Base-by-base conservation (phyloP, 2,797 vertebrate species). In the Cossypha niveicapilla region DNA sequence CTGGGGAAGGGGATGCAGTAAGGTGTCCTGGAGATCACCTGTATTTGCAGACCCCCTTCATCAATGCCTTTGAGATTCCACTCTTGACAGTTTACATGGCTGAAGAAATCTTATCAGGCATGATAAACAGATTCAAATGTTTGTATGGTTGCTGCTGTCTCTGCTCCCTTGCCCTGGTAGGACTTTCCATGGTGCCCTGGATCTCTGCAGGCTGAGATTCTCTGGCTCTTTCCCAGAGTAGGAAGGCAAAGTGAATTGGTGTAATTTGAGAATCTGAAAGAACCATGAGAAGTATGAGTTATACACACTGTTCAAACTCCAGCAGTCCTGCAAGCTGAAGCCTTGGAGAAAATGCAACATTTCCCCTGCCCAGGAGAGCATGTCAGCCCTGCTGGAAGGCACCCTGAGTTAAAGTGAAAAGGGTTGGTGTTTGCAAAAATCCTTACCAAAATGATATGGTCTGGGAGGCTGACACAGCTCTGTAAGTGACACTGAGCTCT, bases 1-100 rank as follows among this genome's bases (percentile, higher is more conserved):
- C 0, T 21, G 17, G 4, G 16, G 4, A 75, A 5, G 19, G 6
- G 10, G 3, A 0, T 45, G 24, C 51, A 58, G 15, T 28, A 37
- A 18, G 17, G 21, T 42, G 28, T 85, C 54, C 57, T 60, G 44
- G 56, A 80, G 23, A 58, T 58, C 21, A 47, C 23, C 35, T 85
- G 47, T 58, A 22, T 63, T 41, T 87, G 66, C 53, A 63, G n/a
- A 37, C 4, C 15, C 22, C 19, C 18, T 54, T 63, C 17, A 8
- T 30, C 37, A 51, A 21, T 7, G 7, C 8, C 42, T 81, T 81
- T 50, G 19, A 71, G 71, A 60, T 39, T 9, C 3, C 4, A 7
- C 23, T 70, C 27, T 44, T 50, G 39, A n/a, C 16, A 3, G 39
- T n/a, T 66, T 30, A 28, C 12, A 7, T 25, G 42, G 47, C 63